Conservation (phyloP, 2,888 invertebrate species). For the Tetropium fuscum region DNA sequence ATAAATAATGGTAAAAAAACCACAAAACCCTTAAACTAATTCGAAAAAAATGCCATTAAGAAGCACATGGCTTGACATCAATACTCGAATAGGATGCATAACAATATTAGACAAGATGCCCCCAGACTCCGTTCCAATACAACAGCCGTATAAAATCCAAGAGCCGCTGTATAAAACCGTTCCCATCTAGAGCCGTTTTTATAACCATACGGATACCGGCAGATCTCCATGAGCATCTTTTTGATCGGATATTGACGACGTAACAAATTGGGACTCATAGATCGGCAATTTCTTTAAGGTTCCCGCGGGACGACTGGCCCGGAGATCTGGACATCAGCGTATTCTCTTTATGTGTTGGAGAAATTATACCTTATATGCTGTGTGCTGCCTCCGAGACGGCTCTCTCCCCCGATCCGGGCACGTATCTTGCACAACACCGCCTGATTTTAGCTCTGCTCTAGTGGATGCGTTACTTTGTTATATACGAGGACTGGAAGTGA, state of each 20-base stretch:
- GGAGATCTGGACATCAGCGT: conserved; percentile 64
- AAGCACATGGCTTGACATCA: no score
- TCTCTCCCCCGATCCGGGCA: conserved; percentile 19
- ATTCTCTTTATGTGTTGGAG: conserved; percentile 66
- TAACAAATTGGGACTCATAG: conserved; percentile 65
- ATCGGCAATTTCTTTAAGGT: conserved; percentile 67
- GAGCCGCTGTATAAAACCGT: not conserved
- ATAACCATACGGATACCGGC: conserved; percentile 17
- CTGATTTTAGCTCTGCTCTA: conserved; percentile 30
- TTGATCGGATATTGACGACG: conserved; percentile 51
- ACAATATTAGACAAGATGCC: conserved; percentile 8
- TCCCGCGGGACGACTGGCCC: conserved; percentile 59
- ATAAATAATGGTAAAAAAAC: no score
- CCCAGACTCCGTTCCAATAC: not conserved
- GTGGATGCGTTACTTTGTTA: conserved; percentile 40
- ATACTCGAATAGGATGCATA: not conserved
- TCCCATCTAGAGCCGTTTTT: conserved; percentile 1
- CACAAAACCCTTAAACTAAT: not conserved
- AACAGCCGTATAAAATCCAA: conserved; percentile 13
- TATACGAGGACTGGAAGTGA: conserved; percentile 33
- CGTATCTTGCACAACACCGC: conserved; percentile 16
- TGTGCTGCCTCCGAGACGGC: conserved; percentile 49
- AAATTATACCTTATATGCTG: conserved; percentile 66
- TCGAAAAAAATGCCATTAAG: not conserved
- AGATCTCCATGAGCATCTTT: conserved; percentile 48